Evolutionary conservation across 2,888 invertebrate genomes (phyloP).

Genomic region (Sphinx pinastri): DNA sequence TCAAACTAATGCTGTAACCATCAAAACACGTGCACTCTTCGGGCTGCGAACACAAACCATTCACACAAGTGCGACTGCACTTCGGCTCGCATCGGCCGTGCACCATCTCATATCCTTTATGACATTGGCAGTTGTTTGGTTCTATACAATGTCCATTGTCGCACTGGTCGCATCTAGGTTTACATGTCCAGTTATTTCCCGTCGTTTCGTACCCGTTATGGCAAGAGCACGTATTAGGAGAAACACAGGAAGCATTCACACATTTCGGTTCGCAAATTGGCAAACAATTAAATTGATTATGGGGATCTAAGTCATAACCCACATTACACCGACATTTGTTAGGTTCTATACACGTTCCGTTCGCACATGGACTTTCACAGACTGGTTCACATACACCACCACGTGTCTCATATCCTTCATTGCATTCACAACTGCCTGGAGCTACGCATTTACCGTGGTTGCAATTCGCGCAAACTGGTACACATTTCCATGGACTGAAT

Average conservation of each 20-base stretch:
- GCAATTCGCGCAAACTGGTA: slow-evolving; percentile 23
- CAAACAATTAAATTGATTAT: slow-evolving; percentile 39
- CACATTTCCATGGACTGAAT: slow-evolving; percentile 8
- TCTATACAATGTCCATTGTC: slow-evolving; percentile 52
- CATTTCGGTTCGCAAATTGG: slow-evolving; percentile 49
- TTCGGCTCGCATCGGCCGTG: slow-evolving; percentile 39
- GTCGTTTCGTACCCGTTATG: slow-evolving; percentile 41
- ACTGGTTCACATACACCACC: slow-evolving; percentile 60
- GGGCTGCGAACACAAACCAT: slow-evolving; percentile 62
- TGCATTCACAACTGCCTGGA: slow-evolving; percentile 29
- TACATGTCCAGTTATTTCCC: slow-evolving; percentile 45
- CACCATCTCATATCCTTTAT: slow-evolving; percentile 38
- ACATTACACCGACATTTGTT: slow-evolving; percentile 58
- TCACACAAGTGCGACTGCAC: slow-evolving; percentile 42
- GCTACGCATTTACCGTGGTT: slow-evolving; percentile 20
- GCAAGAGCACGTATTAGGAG: slow-evolving; percentile 51
- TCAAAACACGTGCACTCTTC: slow-evolving; percentile 72
- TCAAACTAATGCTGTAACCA: slow-evolving; percentile 47
- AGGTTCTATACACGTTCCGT: slow-evolving; percentile 74
- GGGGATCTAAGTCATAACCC: slow-evolving; percentile 39
- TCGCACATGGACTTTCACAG: slow-evolving; percentile 65
- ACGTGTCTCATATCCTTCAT: slow-evolving; percentile 31
- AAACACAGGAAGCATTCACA: slow-evolving; percentile 47
- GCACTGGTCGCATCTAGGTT: slow-evolving; percentile 50
- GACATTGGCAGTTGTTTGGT: slow-evolving; percentile 42